Evolutionary conservation across 2,797 vertebrate genomes (phyloP).

Genomic region (Amblyraja radiata): DNA sequence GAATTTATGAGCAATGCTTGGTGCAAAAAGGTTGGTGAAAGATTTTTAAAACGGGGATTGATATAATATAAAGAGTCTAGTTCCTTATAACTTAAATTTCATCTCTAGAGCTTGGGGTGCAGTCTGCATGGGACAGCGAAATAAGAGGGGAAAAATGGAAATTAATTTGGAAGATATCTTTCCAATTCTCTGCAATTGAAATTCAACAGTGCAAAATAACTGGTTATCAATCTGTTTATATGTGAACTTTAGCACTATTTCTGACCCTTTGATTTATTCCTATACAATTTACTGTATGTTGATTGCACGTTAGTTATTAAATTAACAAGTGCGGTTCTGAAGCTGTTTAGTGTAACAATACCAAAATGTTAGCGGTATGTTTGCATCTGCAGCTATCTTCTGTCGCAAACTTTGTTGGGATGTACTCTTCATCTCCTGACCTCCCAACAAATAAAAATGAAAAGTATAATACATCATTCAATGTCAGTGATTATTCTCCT

Average conservation of each 20-base stretch:
- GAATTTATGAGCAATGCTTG: background rate
- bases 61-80: background rate
- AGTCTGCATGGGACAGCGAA: background rate
- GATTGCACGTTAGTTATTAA: background rate
- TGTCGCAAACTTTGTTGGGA: background rate
- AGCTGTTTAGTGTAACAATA: background rate
- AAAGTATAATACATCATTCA: background rate
- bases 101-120: background rate
- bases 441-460: background rate
- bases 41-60: background rate
- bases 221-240: background rate
- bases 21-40: background rate
- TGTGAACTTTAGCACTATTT: background rate
- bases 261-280: no score
- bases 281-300: background rate
- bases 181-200: background rate
- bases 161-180: background rate
- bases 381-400: background rate
- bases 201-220: background rate
- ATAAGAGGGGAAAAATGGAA: background rate
- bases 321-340: background rate
- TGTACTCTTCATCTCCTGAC: background rate
- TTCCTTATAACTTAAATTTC: background rate
- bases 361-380: background rate
- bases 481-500: background rate